Conservation (phyloP, 2,888 invertebrate species). For the Mythimna lalbum region DNA sequence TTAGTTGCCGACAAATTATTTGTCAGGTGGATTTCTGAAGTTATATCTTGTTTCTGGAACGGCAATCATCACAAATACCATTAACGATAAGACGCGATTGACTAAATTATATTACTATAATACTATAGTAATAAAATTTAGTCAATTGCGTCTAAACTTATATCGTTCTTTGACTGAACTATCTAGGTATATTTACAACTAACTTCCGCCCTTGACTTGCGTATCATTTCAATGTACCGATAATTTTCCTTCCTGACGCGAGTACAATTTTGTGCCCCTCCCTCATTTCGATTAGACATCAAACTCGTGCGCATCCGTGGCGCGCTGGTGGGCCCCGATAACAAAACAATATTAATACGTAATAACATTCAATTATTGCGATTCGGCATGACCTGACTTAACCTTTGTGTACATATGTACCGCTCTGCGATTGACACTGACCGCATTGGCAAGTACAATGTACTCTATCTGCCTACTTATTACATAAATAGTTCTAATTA, state of each 20-base stretch:
- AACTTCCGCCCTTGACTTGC: not conserved
- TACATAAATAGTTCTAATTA: slow-evolving; percentile 43
- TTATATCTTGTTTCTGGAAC: no score
- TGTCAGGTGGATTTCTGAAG: no score
- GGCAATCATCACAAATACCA: no score
- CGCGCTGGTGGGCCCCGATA: slow-evolving; percentile 41
- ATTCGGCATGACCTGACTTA: slow-evolving; percentile 49
- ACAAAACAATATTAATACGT: slow-evolving; percentile 55
- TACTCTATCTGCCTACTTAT: slow-evolving; percentile 29
- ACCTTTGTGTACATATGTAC: slow-evolving; percentile 45
- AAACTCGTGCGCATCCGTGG: slow-evolving; percentile 20
- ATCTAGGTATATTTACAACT: not conserved
- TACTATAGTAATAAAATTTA: no score
- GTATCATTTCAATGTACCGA: not conserved
- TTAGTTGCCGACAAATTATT: no score
- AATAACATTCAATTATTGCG: slow-evolving; percentile 57
- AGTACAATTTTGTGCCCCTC: no score
- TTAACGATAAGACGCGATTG: no score
- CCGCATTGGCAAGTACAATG: slow-evolving; percentile 52
- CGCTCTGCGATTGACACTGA: slow-evolving; percentile 50
- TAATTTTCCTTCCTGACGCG: not conserved
- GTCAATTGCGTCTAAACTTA: no score
- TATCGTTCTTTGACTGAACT: no score
- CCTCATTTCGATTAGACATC: not conserved
- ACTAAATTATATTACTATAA: no score